Base-by-base conservation (phyloP, 2,113 vertebrate species). In the Pachyramphus minor region DNA sequence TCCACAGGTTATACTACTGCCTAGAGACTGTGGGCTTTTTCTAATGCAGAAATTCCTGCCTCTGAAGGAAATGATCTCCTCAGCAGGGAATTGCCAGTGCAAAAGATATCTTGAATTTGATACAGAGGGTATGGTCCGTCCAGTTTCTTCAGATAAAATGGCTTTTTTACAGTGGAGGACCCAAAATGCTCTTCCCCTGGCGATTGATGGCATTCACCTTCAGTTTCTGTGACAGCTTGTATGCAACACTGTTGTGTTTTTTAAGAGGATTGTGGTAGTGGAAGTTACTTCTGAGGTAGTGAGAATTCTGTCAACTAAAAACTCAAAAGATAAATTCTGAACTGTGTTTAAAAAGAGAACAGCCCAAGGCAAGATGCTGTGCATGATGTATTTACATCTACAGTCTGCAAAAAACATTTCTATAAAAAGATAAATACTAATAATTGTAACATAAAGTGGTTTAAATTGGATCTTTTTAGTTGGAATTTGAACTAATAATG, bases 81-180 rank as follows among this genome's bases (percentile, higher is more conserved):
- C 95, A 95, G 95, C 95, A 96, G 96, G 95, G 96, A 96, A 90
- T 94, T 97, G 73, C 93, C 96, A 96, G 85, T 95, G 68, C 93
- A 96, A 97, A 96, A 96, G 93, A 91, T 96, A 94, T 96, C 96
- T 96, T 97, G 95, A 95, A 95, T 95, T 97, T 97, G 92, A 94
- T 94, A 90, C 88, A 75, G 93, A 96, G 95, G 94, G 96, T 95
- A 94, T 91, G 95, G 94, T 96, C 95, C 82, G 1, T 94, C 95
- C 92, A 97, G 84, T 94, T 96, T 97, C 95, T 97, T 97, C 93
- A 96, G 95, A 93, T 85, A 87, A 95, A 90, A 86, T 90, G 87
- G 19, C 71, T 93, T 94, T 74, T 90, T 95, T 84, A 59, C 89
- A 93, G 96, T 96, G 95, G 96, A 94, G 96, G 96, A 94, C 96